These are phyloP conservation scores for Cyphomyrus discorhynchus DNA, from an alignment of 2,113 vertebrate genomes.

Conservation along the genomic window DNA sequence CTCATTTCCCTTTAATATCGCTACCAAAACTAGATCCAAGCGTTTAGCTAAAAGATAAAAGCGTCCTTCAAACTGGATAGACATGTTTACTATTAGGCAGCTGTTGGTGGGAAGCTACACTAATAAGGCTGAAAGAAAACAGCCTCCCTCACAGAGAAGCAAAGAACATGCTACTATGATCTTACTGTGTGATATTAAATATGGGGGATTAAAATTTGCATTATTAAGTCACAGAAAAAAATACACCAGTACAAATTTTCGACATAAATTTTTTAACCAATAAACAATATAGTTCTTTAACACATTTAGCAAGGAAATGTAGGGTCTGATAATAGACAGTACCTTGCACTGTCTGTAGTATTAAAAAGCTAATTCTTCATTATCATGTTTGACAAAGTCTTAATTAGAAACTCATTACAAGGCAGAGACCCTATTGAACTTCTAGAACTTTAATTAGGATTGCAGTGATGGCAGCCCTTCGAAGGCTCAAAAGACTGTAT, in stretches of 20 bases:
- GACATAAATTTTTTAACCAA: background rate
- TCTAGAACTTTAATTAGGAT: constrained; percentile 1
- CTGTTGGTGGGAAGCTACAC: background rate
- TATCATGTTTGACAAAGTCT: constrained; percentile 1
- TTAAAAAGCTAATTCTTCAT: constrained; percentile 5
- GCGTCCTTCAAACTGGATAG: background rate
- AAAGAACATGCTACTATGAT: background rate
- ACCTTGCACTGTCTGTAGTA: background rate
- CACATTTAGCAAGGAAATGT: background rate
- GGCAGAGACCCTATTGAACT: background rate
- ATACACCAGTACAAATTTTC: background rate
- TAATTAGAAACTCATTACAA: constrained; percentile 14
- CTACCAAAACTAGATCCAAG: background rate
- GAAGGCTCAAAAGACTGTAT: background rate
- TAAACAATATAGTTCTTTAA: background rate
- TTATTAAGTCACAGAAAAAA: background rate
- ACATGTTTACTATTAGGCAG: background rate
- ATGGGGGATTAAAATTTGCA: background rate
- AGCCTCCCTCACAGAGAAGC: background rate
- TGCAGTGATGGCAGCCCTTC: background rate
- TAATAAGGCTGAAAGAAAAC: background rate
- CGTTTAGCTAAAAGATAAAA: background rate
- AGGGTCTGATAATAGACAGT: background rate
- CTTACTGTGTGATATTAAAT: background rate
- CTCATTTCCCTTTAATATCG: background rate